These are phyloP conservation scores for Andricus quercusramuli DNA, from an alignment of 2,888 invertebrate genomes.

Conservation along the genomic window DNA sequence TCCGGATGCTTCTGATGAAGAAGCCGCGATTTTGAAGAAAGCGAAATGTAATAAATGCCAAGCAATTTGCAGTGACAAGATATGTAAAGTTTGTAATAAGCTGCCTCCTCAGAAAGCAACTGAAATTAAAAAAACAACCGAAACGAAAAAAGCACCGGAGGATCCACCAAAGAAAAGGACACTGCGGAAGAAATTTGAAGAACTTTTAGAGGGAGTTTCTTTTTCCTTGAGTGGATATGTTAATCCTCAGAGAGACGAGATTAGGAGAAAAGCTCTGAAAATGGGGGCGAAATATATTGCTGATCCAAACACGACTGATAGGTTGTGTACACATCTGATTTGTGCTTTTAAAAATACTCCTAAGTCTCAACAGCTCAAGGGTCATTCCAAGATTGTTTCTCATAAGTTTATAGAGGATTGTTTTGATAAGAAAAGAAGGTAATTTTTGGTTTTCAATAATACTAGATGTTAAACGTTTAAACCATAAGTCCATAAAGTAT, in stretches of 20 bases:
- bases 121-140: neutral
- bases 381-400: slow-evolving; percentile 70
- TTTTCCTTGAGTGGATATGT: slow-evolving; percentile 75
- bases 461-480: neutral
- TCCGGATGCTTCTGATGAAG: slow-evolving; percentile 33
- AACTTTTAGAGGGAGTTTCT: slow-evolving; percentile 67
- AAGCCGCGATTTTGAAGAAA: slow-evolving; percentile 48
- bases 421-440: slow-evolving; percentile 71
- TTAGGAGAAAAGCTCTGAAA: slow-evolving; percentile 71
- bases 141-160: slow-evolving; percentile 26
- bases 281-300: slow-evolving; percentile 75
- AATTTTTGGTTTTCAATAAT: slow-evolving; percentile 41
- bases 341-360: slow-evolving; percentile 77
- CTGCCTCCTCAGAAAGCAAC: slow-evolving; percentile 55
- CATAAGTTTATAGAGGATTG: slow-evolving; percentile 73
- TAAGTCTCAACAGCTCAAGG: slow-evolving; percentile 69
- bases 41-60: slow-evolving; percentile 61
- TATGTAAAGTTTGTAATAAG: slow-evolving; percentile 65
- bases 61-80: slow-evolving; percentile 56
- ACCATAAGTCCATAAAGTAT: too few relatives aligned
- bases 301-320: slow-evolving; percentile 70
- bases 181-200: slow-evolving; percentile 62
- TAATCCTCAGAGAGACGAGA: slow-evolving; percentile 74
- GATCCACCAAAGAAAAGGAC: slow-evolving; percentile 44
- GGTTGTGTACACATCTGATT: slow-evolving; percentile 72